Base-by-base conservation (phyloP, 1,140 invertebrate genomes). In the Magallana ariakensis region DNA sequence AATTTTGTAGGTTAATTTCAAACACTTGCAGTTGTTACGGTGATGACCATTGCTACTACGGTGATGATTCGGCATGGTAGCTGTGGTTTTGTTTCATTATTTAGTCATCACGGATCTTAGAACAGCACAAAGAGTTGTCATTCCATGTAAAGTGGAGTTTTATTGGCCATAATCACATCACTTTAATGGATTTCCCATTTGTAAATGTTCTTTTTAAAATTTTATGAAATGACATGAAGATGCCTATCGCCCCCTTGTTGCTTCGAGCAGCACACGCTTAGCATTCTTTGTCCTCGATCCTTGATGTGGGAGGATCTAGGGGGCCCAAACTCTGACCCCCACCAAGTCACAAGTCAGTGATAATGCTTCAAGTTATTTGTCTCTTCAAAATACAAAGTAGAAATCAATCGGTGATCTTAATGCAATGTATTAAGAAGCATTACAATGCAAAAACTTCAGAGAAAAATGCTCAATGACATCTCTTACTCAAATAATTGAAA, bases 101-200 rank as follows among this genome's bases (percentile, higher is more conserved):
- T 22, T 26, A 26, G 66, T 26, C 66, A 75, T 33, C 8, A 26
- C 22, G 66, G 66, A 75, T 26, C 66, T 33, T 13, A 9, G 33
- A 75, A 75, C 66, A 75, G 22, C 22, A 75, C 22, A 75, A 75
- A 26, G 22, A 26, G 10, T 26, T 75, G 7, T 75, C 58, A 6
- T 26, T 75, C 22, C 66, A 5, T 75, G 66, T 75, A 26, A 75
- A 75, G 22, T 26, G 8, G 8, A 9, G 9, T 75, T 75, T 60
- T 26, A 75, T 75, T 9, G 19, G 7, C 10, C 26, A 75, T 75
- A 75, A 75, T 75, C 22, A 75, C 26, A 26, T 26, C 19, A 11
- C 22, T 75, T 10, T 75, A 75, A 75, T 75, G 66, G 66, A 75
- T 75, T 75, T 75, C 22, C 66, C 66, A 75, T 75, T 75, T 75